A percentile compares a stretch with the other conserved stretches of the same genome.
Conservation (phyloP, 30 jellyfish, hydroid and myxozoan genomes). For the Hydractinia symbiolongicarpus region DNA sequence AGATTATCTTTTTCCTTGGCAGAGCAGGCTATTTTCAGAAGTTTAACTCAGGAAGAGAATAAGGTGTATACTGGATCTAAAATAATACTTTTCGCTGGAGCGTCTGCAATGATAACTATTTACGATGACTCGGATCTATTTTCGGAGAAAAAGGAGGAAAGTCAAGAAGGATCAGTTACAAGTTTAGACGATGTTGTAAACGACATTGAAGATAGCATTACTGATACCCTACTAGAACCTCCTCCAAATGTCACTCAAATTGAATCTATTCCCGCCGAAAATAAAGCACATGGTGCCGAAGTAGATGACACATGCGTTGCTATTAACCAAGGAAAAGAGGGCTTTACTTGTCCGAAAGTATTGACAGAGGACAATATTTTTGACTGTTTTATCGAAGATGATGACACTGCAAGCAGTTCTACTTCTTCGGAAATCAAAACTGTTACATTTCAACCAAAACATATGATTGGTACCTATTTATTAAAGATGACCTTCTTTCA, state of each 20-base stretch:
- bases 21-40: not conserved
- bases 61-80: not conserved
- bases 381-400: not conserved
- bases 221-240: not conserved
- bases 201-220: not conserved
- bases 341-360: not conserved
- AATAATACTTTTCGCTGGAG: not conserved
- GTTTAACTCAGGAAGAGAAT: not conserved
- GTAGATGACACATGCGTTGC: not conserved
- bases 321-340: not conserved
- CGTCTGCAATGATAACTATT: not conserved
- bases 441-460: not conserved
- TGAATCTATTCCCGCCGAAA: too few species aligned
- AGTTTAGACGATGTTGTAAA: not conserved
- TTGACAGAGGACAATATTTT: not conserved
- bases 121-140: not conserved
- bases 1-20: not conserved
- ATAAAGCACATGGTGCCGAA: not conserved
- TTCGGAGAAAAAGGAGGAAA: too few species aligned
- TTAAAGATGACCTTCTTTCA: slow-evolving; percentile 3
- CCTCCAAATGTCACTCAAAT: not conserved
- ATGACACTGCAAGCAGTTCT: not conserved
- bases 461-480: not conserved
- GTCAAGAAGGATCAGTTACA: too few species aligned
- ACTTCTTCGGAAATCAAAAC: not conserved